Base-by-base conservation (phyloP, 2,797 vertebrate genomes). In the Psittacula derbiana region DNA sequence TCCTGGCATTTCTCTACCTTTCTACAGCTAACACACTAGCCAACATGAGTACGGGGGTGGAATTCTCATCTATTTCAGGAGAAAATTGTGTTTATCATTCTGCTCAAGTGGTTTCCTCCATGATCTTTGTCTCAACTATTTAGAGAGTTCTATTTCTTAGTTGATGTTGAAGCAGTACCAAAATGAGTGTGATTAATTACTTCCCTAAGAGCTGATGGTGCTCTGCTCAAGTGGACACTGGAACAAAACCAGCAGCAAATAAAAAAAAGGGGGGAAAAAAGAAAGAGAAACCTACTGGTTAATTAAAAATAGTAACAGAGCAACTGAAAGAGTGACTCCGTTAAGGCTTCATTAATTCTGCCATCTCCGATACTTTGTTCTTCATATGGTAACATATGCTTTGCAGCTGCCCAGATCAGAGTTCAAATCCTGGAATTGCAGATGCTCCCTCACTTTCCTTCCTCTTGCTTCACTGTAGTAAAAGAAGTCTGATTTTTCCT, bases 281-380 rank as follows among this genome's bases (percentile, higher is more conserved):
- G n/a, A n/a, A 47, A 21, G 8, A 3, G 18, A 75, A 75, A 82
- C 50, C 40, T 66, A 47, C 20, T 52, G 62, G 41, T n/a, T 60
- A 84, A 55, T 88, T 50, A 95, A 94, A 80, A 91, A 95, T 60
- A 88, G 21, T 67, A 87, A 78, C 55, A 44, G 16, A 58, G 27
- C 55, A 73, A 82, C 86, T 52, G 36, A 92, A 87, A 87, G 41
- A 58, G 49, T 46, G 60, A 79, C 44, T 90, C 90, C 61, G 89
- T 82, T 88, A 83, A 76, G 70, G 20, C 58, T 58, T 67, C 41
- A 49, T 82, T 88, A 93, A 88, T 80, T 91, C 66, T 93, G 60
- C 72, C 65, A 71, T 96, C 38, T 85, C 85, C 74, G 90, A 58
- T 65, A 23, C 53, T 87, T 94, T 94, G 74, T 94, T 88, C 81